phyloP scores from a whole-genome alignment of 37 sponge, comb jelly and placozoan genomes.

The Halichondria panicea region DNA sequence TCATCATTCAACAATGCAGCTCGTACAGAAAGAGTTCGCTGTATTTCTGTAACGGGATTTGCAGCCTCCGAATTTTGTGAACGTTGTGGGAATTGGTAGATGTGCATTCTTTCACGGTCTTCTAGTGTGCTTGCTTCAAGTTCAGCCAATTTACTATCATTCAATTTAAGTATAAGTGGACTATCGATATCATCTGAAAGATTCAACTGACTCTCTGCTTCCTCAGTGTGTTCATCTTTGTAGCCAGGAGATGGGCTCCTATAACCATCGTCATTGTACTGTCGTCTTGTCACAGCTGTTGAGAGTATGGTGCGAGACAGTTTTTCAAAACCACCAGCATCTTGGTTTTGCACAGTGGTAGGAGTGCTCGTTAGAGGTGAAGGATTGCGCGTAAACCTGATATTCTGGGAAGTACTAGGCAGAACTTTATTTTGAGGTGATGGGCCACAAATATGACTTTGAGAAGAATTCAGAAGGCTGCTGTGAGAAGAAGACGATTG shows the following conservation, averaged over 20 bases:
- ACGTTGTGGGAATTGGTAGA: conserved; percentile 36
- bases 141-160: conserved; percentile 23
- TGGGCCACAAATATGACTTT: too few species aligned
- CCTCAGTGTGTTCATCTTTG: background rate
- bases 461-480: too few species aligned
- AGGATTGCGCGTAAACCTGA: too few species aligned
- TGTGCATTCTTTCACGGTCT: conserved; percentile 2
- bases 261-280: background rate
- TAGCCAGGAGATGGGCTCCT: background rate
- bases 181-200: conserved; percentile 5
- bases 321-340: too few species aligned
- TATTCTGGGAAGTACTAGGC: too few species aligned
- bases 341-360: too few species aligned
- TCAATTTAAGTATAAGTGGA: conserved; percentile 21
- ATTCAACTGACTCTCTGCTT: background rate
- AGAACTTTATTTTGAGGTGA: too few species aligned
- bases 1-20: background rate
- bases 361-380: too few species aligned
- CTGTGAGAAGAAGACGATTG: too few species aligned
- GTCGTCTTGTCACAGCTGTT: background rate
- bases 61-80: background rate
- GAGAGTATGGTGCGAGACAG: background rate
- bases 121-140: conserved; percentile 36
- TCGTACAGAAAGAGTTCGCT: background rate
- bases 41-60: background rate